Evolutionary conservation across 2,113 vertebrate species (phyloP), one percentile per base, ranked within the genome.

Genomic region (Cheilinus undulatus): DNA sequence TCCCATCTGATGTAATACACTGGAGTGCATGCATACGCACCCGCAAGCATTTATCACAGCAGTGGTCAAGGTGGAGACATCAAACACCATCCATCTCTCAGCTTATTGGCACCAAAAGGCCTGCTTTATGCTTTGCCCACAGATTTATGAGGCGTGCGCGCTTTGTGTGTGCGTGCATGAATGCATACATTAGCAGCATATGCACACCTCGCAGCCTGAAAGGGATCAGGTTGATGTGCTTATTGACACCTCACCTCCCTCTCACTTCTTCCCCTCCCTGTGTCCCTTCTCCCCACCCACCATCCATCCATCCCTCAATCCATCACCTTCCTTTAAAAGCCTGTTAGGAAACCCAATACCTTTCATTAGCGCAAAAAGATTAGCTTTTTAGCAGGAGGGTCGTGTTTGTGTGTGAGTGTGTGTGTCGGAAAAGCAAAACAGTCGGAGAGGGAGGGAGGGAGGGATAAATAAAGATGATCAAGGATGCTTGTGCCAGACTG

Each of bases 341-440:
- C 88, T 88, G 90, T 91, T 91, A 93, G 89, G 88, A 87, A 89
- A 91, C 86, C 83, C 89, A 86, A 91, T 91, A 87, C 83, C 85
- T 87, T 93, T 92, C 91, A 92, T 93, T 91, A 90, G 85, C 86
- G 83, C 80, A 79, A 79, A 93, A 86, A 91, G 87, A 93, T 91
- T 87, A 86, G 88, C 89, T 88, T 89, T 89, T 90, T 86, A 88
- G 81, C 82, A 73, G 60, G 56, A 69, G 19, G 63, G 43, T 65
- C 32, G 62, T 58, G 51, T 51, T 46, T 23, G 48, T 45, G 52
- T 38, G 72, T 43, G 54, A 62, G 58, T 59, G 50, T 52, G 63
- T 57, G 27, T n/a, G 63, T 71, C 48, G 62, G 32, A 24, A 51
- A 22, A 42, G 36, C 38, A 45, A 27, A 78, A 69, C 67, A 50